phyloP scores from a whole-genome alignment of 2,797 vertebrate genomes.

The Aselliscus stoliczkanus region DNA sequence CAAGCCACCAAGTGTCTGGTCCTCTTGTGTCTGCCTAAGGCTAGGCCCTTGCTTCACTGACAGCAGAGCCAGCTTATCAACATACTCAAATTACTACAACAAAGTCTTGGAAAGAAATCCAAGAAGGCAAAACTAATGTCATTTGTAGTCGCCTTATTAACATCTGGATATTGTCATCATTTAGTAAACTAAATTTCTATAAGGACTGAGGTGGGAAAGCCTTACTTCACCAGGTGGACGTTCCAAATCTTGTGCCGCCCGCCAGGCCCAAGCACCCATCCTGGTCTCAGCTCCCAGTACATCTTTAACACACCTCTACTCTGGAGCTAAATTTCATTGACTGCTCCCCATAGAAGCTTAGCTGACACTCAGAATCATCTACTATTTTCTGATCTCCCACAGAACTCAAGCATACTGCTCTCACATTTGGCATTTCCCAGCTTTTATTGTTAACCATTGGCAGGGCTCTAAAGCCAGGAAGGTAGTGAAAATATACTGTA shows the following conservation, averaged over 20 bases:
- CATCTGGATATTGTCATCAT: not conserved
- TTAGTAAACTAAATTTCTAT: conserved; percentile 1
- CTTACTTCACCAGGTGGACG: not conserved
- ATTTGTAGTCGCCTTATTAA: conserved; percentile 15
- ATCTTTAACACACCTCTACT: not conserved
- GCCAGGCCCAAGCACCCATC: not conserved
- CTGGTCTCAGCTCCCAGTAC: not conserved
- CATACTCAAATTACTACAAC: not conserved
- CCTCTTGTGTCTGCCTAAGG: conserved; percentile 56
- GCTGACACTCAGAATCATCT: not conserved
- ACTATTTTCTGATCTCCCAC: not conserved
- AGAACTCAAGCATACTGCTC: not conserved
- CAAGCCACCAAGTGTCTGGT: conserved; percentile 40
- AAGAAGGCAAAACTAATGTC: not conserved
- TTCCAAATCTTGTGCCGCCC: not conserved
- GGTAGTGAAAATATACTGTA: not conserved
- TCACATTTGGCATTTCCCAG: not conserved
- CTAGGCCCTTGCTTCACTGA: not conserved
- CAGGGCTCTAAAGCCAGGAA: not conserved
- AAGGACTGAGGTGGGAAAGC: not conserved
- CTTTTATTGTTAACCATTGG: not conserved
- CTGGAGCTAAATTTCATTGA: not conserved
- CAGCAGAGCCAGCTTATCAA: not conserved
- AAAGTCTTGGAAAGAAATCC: conserved; percentile 22
- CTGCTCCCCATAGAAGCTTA: not conserved